phyloP scores from a whole-genome alignment of 2,797 vertebrate species.

The Etheostoma nigrum region DNA sequence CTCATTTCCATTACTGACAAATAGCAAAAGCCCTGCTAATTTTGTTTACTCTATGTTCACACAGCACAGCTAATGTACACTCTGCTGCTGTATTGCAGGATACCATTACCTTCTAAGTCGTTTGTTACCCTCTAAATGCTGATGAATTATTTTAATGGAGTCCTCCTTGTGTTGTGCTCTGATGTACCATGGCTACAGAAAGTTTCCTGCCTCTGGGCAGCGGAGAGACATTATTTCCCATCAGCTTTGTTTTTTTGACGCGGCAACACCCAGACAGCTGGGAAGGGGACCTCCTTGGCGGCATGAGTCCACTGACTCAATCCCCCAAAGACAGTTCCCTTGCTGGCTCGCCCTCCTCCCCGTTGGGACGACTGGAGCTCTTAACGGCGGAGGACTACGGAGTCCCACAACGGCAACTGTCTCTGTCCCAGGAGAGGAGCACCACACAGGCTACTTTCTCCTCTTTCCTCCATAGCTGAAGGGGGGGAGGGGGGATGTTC shows the following conservation, averaged over 20 bases:
- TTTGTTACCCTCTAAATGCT: conserved; percentile 20
- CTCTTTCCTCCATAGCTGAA: too few species aligned
- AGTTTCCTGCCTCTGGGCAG: background rate
- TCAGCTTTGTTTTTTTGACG: conserved; percentile 3
- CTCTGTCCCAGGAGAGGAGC: too few species aligned
- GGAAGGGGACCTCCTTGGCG: too few species aligned
- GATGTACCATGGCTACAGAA: background rate
- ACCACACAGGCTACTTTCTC: too few species aligned
- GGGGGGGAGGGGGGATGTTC: too few species aligned
- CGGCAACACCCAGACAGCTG: too few species aligned
- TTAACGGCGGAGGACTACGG: too few species aligned
- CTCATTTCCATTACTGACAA: conserved; percentile 60
- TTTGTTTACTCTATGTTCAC: conserved; percentile 45
- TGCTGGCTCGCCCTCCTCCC: too few species aligned
- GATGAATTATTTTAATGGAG: conserved; percentile 21
- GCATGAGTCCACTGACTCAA: too few species aligned
- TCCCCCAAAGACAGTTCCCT: too few species aligned
- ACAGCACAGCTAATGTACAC: conserved; percentile 17
- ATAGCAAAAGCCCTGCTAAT: conserved; percentile 38
- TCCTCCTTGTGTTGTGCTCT: background rate
- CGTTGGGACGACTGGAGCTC: too few species aligned
- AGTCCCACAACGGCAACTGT: too few species aligned
- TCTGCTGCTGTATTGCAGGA: conserved; percentile 19
- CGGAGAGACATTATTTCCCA: background rate
- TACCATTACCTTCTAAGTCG: conserved; percentile 22